Base-by-base conservation (phyloP, 2,888 invertebrate species). In the Amiota mariae region DNA sequence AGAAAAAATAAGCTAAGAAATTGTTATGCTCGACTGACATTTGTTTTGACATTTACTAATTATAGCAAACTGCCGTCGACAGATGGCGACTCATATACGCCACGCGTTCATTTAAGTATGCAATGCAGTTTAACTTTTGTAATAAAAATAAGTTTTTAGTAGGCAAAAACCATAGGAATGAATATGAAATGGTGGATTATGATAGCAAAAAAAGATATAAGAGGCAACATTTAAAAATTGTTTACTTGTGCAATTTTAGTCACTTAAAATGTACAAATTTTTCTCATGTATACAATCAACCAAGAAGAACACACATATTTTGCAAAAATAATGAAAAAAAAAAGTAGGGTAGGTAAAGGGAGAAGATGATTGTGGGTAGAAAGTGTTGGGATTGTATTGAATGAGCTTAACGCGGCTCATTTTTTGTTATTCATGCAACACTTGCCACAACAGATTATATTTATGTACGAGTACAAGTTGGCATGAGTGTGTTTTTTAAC, bases 221-320 rank as follows among this genome's bases (percentile, higher is more conserved):
- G 63, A 67, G 61, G 71, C 2, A 36, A 36, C 71, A 72, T 73
- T 74, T 70, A 76, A 79, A 79, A 70, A 70, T 73, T 81, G 85
- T 82, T 81, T 81, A 79, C 81, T 81, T 78, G 77, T 80, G 78
- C 73, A 80, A 77, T 78, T 36, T 80, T 61, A 74, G 74, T 70
- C 77, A 78, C 77, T 80, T 79, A 74, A 73, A 76, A 66, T 1
- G 48, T 20, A 20, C 66, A 20, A 49, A 66, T 66, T 66, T 66
- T 36, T 36, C 8, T 49, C 66, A 66, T 66, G 48, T 6, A 36
- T 6, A 24, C 3, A 3, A 2, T 2, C 24, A 24, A 24, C 3
- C 1, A 24, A 1, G 3, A 24, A 1, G 3, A 24, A 1, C 1
- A 24, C 3, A 36, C 36, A 36, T 36, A 6, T 36, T 36, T 36